phyloP scores from a whole-genome alignment of 2,113 vertebrate genomes.

The Motacilla tschutschensis region DNA sequence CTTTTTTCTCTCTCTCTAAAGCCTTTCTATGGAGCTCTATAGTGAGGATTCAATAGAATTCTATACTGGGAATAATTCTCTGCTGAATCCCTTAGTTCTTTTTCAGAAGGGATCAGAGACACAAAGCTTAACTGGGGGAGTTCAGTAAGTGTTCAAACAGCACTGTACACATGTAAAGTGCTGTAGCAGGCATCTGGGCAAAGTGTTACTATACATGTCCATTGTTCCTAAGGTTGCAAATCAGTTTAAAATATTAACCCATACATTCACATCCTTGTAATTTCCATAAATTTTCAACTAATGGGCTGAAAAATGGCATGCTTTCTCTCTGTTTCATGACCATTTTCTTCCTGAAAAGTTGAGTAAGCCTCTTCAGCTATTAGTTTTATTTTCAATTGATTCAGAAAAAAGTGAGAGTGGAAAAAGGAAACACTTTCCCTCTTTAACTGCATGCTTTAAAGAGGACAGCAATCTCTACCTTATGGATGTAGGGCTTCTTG shows the following conservation, averaged over 20 bases:
- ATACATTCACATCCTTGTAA: not conserved
- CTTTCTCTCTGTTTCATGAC: not conserved
- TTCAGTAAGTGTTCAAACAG: not conserved
- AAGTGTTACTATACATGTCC: not conserved
- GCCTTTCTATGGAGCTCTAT: not conserved
- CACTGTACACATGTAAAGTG: not conserved
- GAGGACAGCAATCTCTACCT: not conserved
- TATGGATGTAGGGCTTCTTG: not conserved
- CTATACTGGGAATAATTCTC: not conserved
- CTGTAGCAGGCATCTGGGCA: not conserved
- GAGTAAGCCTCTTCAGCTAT: not conserved
- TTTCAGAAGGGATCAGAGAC: conserved; percentile 12
- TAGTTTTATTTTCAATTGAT: not conserved
- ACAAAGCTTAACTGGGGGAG: not conserved
- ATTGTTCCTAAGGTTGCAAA: not conserved
- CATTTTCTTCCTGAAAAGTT: not conserved
- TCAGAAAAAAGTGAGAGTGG: not conserved
- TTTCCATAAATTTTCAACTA: not conserved
- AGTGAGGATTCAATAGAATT: not conserved
- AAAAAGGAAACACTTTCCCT: not conserved
- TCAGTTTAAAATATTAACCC: not conserved
- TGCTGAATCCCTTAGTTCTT: not conserved
- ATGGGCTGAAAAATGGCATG: not conserved
- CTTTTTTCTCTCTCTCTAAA: not conserved
- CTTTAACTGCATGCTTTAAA: not conserved